Percentiles rank a stretch among this genome's conserved stretches.
Evolutionary conservation across 2,888 invertebrate species (phyloP).

Genomic region (Thereva unica): DNA sequence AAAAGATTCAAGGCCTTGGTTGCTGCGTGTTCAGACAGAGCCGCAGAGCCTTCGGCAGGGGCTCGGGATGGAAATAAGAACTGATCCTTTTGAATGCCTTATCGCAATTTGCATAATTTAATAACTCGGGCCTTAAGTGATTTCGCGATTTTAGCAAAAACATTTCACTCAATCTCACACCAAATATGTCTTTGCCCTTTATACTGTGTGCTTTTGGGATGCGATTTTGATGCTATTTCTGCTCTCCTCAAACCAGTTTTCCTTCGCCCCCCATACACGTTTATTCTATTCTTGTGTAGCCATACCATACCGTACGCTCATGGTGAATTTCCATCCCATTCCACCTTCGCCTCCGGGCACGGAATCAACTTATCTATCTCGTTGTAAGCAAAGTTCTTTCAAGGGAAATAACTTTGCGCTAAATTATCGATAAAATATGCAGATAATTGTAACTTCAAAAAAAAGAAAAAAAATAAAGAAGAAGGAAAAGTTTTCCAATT

Average conservation of each 20-base stretch:
- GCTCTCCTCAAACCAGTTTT: too few species aligned
- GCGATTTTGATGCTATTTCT: too few species aligned
- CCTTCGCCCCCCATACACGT: too few species aligned
- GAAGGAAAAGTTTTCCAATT: constrained; percentile 26
- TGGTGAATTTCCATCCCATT: not conserved
- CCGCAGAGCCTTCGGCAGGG: too few species aligned
- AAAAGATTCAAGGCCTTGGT: too few species aligned
- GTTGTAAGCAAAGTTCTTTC: constrained; percentile 32
- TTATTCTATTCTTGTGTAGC: too few species aligned
- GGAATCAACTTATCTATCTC: not conserved
- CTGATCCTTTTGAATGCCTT: constrained; percentile 29
- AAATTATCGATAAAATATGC: constrained; percentile 35
- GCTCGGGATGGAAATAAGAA: not conserved
- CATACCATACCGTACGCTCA: too few species aligned
- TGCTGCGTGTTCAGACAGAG: too few species aligned
- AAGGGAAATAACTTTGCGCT: constrained; percentile 31
- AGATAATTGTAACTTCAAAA: constrained; percentile 34
- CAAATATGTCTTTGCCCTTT: too few species aligned
- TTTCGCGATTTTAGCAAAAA: constrained; percentile 26
- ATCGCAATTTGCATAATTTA: constrained; percentile 33
- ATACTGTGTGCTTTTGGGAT: too few species aligned
- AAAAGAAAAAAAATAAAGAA: too few species aligned
- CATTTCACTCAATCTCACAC: constrained; percentile 4
- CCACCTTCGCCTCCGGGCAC: constrained; percentile 1
- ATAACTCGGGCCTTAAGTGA: constrained; percentile 33